Percentiles rank a stretch among this genome's conserved stretches.
These are phyloP conservation scores for Macaca fascicularis DNA, from an alignment of 2,113 vertebrate species.

Conservation along the genomic window DNA sequence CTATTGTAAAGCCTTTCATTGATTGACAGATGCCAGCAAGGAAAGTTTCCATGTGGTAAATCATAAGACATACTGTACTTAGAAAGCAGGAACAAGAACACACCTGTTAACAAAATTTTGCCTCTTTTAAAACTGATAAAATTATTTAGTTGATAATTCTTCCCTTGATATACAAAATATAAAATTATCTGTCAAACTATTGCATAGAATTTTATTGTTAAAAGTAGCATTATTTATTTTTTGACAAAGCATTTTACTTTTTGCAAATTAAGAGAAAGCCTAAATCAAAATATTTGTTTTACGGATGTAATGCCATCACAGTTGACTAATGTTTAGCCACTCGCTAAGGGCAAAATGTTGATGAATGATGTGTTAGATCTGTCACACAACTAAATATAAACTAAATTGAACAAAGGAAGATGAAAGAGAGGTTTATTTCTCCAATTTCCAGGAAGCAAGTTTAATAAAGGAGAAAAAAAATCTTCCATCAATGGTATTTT, in stretches of 20 bases:
- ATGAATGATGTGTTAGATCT: background rate
- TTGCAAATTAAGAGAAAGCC: background rate
- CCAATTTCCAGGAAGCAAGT: background rate
- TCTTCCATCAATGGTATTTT: background rate
- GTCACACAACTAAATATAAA: background rate
- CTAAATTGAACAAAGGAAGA: background rate
- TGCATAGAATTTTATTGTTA: background rate
- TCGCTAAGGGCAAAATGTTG: background rate
- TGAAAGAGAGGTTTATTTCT: background rate
- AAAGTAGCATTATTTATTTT: background rate
- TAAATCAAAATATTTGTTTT: constrained; percentile 14
- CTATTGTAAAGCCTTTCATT: background rate
- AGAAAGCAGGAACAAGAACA: background rate
- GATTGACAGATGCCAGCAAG: background rate
- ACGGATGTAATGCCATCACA: background rate
- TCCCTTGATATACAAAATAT: background rate
- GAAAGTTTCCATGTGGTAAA: background rate
- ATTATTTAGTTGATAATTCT: background rate
- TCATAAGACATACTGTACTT: background rate
- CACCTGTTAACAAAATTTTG: background rate
- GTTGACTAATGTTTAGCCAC: background rate
- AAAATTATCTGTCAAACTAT: background rate
- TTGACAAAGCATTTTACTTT: background rate
- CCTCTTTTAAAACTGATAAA: background rate
- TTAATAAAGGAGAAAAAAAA: background rate